A percentile compares a stretch with the other conserved stretches of the same genome.
Conservation (phyloP, 2,888 invertebrate species). For the Nephrotoma appendiculata region DNA sequence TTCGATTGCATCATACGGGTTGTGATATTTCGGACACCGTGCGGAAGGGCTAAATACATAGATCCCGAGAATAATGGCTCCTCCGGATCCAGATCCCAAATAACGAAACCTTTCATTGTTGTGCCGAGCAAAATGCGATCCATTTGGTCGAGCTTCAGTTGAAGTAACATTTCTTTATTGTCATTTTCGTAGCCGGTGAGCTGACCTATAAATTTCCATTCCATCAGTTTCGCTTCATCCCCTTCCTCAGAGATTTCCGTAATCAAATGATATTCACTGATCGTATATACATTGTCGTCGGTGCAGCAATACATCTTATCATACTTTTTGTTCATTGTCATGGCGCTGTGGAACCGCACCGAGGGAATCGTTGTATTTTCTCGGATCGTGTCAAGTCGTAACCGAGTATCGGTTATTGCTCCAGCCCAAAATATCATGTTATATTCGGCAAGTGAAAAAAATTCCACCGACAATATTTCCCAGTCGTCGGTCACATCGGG, state of each 20-base stretch:
- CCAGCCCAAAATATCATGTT: constrained; percentile 70
- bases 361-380: constrained; percentile 17
- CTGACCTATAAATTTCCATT: constrained; percentile 47
- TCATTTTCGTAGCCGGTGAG: constrained; percentile 54
- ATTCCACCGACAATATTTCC: constrained; percentile 65
- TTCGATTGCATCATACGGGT: constrained; percentile 83
- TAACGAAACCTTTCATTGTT: constrained; percentile 67
- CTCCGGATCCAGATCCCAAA: constrained; percentile 58
- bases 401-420: constrained; percentile 56
- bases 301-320: constrained; percentile 54
- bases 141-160: constrained; percentile 68
- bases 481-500: constrained; percentile 45
- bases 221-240: constrained; percentile 16
- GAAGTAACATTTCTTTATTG: constrained; percentile 59
- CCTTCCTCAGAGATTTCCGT: constrained; percentile 15
- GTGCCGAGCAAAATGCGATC: constrained; percentile 72
- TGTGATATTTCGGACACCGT: constrained; percentile 85
- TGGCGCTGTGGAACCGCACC: constrained; percentile 34
- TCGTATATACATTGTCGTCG: constrained; percentile 42
- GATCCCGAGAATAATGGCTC: constrained; percentile 37
- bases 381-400: constrained; percentile 49
- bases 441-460: constrained; percentile 50
- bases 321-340: constrained; percentile 53
- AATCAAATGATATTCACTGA: constrained; percentile 1
- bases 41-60: constrained; percentile 56